A percentile compares a stretch with the other conserved stretches of the same genome.
Evolutionary conservation across 1,140 invertebrate genomes (phyloP).

Genomic region (Drosophila sucinea): DNA sequence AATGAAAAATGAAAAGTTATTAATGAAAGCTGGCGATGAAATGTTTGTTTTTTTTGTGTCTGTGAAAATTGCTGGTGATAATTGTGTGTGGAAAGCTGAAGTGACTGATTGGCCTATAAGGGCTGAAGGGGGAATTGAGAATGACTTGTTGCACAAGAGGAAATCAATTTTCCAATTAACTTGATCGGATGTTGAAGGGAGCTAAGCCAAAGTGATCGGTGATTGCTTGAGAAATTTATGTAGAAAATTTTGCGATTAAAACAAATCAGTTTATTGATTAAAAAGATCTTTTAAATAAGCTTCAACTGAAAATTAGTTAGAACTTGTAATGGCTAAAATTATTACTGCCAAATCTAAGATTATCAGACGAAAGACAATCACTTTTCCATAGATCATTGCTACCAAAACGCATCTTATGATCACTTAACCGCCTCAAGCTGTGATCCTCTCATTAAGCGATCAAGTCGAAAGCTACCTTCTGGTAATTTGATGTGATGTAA

Average conservation of each 20-base stretch:
- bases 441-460: conserved; percentile 34
- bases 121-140: not conserved
- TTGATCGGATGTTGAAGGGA: not conserved
- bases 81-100: conserved; percentile 69
- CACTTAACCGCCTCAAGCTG: conserved; percentile 23
- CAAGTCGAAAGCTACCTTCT: conserved; percentile 28
- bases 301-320: no score
- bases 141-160: conserved; percentile 54
- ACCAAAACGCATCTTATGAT: not conserved
- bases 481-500: conserved; percentile 48
- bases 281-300: no score
- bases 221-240: not conserved
- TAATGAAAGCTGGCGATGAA: conserved; percentile 65
- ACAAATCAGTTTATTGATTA: no score
- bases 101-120: conserved; percentile 53
- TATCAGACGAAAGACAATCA: not conserved
- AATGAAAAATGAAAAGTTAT: conserved; percentile 68
- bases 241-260: not conserved
- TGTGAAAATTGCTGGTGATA: conserved; percentile 50
- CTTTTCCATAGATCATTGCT: conserved; percentile 21
- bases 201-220: not conserved
- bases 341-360: no score
- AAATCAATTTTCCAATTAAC: conserved; percentile 57
- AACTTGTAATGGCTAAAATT: no score
- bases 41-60: conserved; percentile 26